Conservation (phyloP, 1,140 invertebrate genomes). For the Pemphigus obesinymphae region DNA sequence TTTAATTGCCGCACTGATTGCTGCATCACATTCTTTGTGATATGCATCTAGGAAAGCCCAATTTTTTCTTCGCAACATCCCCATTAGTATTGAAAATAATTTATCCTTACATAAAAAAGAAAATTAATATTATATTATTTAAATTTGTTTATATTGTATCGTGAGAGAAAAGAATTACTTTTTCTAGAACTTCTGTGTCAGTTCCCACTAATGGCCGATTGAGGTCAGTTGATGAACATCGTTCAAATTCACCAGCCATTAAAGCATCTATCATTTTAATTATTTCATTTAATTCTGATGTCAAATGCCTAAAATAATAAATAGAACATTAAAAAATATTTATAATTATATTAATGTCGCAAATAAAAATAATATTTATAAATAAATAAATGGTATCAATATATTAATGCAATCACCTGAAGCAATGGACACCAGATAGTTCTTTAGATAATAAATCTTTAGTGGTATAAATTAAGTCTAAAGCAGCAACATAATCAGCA, state of each 20-base stretch:
- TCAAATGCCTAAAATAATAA: constrained; percentile 89
- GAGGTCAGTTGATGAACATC: constrained; percentile 84
- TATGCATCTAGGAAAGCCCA: constrained; percentile 84
- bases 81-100: constrained; percentile 81
- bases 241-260: constrained; percentile 90
- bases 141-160: not conserved
- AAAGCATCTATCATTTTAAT: constrained; percentile 94
- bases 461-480: constrained; percentile 94
- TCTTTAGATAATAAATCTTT: constrained; percentile 89
- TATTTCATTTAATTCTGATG: constrained; percentile 94
- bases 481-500: constrained; percentile 93
- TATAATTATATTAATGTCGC: not conserved
- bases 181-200: constrained; percentile 63
- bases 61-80: constrained; percentile 77
- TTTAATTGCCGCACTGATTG: constrained; percentile 82
- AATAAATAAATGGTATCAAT: not conserved
- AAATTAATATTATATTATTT: constrained; percentile 27
- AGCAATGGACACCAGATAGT: constrained; percentile 84
- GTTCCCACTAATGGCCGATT: constrained; percentile 72
- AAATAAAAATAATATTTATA: not conserved
- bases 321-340: constrained; percentile 50
- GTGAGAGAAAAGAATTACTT: constrained; percentile 45
- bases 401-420: constrained; percentile 59
- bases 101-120: constrained; percentile 62
- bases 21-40: constrained; percentile 82